A percentile compares a stretch with the other conserved stretches of the same genome.
Conservation (phyloP, 2,113 vertebrate genomes). For the Onychostruthus taczanowskii region DNA sequence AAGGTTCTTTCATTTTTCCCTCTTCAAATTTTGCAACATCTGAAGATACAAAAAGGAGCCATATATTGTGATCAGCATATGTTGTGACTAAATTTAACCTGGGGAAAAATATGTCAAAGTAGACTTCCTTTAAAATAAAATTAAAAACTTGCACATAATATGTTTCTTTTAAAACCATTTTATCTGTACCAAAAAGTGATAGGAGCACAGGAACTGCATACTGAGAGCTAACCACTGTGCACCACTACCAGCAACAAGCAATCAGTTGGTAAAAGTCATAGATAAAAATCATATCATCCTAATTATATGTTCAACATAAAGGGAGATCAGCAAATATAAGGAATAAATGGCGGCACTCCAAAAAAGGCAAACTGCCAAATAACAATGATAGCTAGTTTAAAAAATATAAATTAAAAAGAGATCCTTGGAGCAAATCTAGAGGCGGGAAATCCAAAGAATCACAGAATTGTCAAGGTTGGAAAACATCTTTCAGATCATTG, state of each 20-base stretch:
- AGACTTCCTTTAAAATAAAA: background rate
- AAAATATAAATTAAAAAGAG: background rate
- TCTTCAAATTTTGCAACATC: background rate
- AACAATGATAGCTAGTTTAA: background rate
- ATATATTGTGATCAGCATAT: background rate
- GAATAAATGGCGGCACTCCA: background rate
- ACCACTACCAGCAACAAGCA: background rate
- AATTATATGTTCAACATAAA: background rate
- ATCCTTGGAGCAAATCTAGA: background rate
- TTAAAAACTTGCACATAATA: background rate
- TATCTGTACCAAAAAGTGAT: background rate
- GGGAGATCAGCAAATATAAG: background rate
- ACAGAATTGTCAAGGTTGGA: background rate
- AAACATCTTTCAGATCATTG: background rate
- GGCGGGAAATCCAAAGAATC: background rate
- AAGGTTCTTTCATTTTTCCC: background rate
- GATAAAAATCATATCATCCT: background rate
- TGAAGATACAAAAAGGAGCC: background rate
- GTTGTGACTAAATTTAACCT: background rate
- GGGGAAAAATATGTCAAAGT: background rate
- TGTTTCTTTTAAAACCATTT: background rate
- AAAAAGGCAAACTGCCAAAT: background rate
- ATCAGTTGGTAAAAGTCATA: background rate
- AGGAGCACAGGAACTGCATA: background rate
- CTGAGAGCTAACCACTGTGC: background rate